phyloP scores from a whole-genome alignment of 64 coral and sea anemone species.

The Catalaphyllia jardinei region DNA sequence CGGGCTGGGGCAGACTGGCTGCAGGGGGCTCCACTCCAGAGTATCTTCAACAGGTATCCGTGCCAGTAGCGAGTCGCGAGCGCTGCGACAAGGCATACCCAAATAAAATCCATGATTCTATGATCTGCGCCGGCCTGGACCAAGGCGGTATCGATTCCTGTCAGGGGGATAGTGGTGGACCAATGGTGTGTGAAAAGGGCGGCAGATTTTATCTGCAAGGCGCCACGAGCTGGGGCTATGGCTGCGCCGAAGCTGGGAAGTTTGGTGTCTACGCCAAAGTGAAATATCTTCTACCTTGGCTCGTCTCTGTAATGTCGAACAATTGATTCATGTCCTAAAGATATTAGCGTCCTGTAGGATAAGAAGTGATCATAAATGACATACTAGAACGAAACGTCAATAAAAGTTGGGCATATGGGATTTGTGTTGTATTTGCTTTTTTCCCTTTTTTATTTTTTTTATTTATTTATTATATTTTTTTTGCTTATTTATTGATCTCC shows the following conservation, averaged over 20 bases:
- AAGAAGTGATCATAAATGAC: neutral
- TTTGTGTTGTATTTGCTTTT: no score
- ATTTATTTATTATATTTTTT: no score
- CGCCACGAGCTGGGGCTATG: constrained; percentile 47
- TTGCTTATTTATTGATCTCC: no score
- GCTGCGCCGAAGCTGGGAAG: constrained; percentile 44
- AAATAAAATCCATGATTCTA: constrained; percentile 53
- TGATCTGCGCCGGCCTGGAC: constrained; percentile 47
- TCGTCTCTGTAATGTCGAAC: neutral
- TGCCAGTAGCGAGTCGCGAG: constrained; percentile 27
- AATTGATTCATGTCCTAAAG: neutral
- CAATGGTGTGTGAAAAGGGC: constrained; percentile 29
- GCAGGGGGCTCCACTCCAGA: constrained; percentile 12
- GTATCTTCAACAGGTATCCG: constrained; percentile 43
- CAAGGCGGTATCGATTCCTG: constrained; percentile 62
- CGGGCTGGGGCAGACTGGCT: constrained; percentile 43
- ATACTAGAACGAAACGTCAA: neutral
- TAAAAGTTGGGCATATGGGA: no score
- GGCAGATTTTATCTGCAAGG: constrained; percentile 50
- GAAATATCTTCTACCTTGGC: constrained; percentile 25
- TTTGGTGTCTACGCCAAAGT: constrained; percentile 72
- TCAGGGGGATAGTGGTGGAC: constrained; percentile 46
- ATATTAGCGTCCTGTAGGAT: neutral
- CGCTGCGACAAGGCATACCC: constrained; percentile 42
- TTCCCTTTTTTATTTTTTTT: no score